phyloP scores from a whole-genome alignment of 2,113 vertebrate genomes.

The Capreolus pygargus region DNA sequence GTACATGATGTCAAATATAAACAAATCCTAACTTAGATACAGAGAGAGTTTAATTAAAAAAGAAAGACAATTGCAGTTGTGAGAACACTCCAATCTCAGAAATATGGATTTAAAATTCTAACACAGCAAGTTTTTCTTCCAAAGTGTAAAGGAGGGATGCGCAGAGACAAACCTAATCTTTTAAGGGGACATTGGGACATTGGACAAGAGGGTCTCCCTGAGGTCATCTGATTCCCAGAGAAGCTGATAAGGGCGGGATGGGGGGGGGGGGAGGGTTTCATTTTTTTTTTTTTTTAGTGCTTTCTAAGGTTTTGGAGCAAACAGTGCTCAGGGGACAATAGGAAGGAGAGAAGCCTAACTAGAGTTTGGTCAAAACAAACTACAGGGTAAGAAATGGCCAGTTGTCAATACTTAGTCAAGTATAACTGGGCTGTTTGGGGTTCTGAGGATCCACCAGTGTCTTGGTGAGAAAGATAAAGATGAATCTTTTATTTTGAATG shows the following conservation, averaged over 20 bases:
- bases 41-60: background rate
- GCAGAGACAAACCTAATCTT: background rate
- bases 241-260: background rate
- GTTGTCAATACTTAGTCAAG: background rate
- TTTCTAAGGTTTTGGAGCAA: background rate
- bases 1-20: background rate
- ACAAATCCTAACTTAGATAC: background rate
- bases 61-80: background rate
- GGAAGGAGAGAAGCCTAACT: background rate
- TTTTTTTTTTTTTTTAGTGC: background rate
- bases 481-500: background rate
- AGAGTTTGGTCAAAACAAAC: background rate
- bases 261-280: background rate
- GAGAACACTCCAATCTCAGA: background rate
- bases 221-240: background rate
- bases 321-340: background rate
- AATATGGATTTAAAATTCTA: slow-evolving; percentile 11
- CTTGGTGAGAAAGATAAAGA: background rate
- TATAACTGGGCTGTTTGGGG: background rate
- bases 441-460: background rate
- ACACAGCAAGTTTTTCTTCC: background rate
- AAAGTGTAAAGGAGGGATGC: background rate
- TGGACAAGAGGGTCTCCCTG: background rate
- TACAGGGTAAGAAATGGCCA: background rate
- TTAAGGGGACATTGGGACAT: background rate